Evolutionary conservation across 2,888 invertebrate genomes (phyloP), one percentile per base, ranked within the genome.

Genomic region (Epirrita christyi): DNA sequence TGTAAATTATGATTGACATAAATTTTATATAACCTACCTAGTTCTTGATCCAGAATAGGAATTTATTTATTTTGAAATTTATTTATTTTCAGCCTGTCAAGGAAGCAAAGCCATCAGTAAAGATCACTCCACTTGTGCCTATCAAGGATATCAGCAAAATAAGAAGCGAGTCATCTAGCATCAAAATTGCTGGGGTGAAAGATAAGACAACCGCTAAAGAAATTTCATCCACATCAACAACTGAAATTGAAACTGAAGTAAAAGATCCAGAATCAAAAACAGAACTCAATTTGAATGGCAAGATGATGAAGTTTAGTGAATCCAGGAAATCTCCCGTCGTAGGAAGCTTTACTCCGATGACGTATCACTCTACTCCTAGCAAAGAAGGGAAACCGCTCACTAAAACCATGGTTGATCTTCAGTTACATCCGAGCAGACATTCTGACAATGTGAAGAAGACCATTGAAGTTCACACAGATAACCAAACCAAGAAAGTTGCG

Each of bases 381-480:
- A 91, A 91, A 75, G 91, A 91, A 67, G 85, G 86, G 14, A 86
- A 85, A 62, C 91, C 91, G 37, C 75, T 91, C 10, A 91, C 91
- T 27, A 92, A 92, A 72, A 89, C 84, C 1, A 91, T 90, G 91
- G 89, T 92, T 3, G 85, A 92, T 51, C 81, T 82, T 67, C 91
- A 91, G 38, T 64, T 92, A 51, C 88, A 91, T 60, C 88, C 92
- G 8, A 90, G 72, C 55, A 79, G 90, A 59, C 86, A 90, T 73
- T 86, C 87, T 36, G 91, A 91, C 64, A 89, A 86, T 73, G 75
- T 84, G 6, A 91, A 89, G 63, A 89, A 91, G 67, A 91, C 86
- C 7, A 91, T 92, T 65, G 92, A 92, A 76, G 88, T 91, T 11
- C 87, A 88, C 53, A 91, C 90, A 49, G 90, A 90, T 67, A 73